Base-by-base conservation (phyloP, 1,140 invertebrate genomes). In the Dermatophagoides farinae region DNA sequence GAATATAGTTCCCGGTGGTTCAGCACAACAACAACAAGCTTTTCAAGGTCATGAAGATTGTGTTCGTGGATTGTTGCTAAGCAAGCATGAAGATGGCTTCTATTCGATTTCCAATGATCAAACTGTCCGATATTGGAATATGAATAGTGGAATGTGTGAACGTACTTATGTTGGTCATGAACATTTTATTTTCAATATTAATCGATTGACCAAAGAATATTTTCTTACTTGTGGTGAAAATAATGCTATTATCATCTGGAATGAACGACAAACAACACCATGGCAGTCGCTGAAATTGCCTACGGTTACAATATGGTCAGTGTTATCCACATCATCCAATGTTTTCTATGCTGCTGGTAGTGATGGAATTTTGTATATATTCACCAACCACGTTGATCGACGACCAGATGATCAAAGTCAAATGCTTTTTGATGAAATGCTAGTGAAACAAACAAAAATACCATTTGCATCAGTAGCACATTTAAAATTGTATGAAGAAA, bases 41-140 rank as follows among this genome's bases (percentile, higher is more conserved):
- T 55, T 18, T 44, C 16, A 25, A 12, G 53, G 53, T 6, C 53
- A 55, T 44, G 53, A 55, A 44, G 53, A 55, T 25, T 55, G 53
- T 44, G 53, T 55, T 40, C 53, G 53, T 39, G 53, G 53, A 4
- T 20, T 31, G 5, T 4, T 39, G 10, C 12, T 55, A 1, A 23
- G 11, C 2, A 14, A 14, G 9, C 14, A 31, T n/a, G 10, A 23
- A 14, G 53, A 55, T 25, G 12, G 38, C 25, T 55, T 55, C 14
- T 55, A 44, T 18, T 38, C 53, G 4, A 23, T 55, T 25, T 38
- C 25, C 1, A 55, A 55, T 44, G 53, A 55, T 44, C 23, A 31
- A 25, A 55, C 53, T n/a, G 39, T 55, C 5, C 14, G 25, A 4
- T 55, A 23, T 25, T 55, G 53, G 53, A 55, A 55, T 39, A 1